phyloP scores from a whole-genome alignment of 2,888 invertebrate species.

The Eupithecia dodoneata region DNA sequence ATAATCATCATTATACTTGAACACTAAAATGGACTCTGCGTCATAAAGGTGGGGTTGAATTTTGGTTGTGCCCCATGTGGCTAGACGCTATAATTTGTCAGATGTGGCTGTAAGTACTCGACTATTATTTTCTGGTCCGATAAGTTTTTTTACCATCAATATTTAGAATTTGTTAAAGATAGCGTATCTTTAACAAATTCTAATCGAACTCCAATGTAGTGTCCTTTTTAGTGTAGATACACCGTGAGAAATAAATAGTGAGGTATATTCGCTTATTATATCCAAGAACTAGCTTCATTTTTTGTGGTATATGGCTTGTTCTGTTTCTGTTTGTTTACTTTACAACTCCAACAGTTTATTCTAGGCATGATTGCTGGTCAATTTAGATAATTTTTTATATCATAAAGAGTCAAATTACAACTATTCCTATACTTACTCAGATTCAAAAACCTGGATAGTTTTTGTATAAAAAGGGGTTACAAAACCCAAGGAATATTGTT shows the following conservation, averaged over 20 bases:
- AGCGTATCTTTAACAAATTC: neutral
- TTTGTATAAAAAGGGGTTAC: too few relatives aligned
- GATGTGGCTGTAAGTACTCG: neutral
- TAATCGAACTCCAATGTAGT: neutral
- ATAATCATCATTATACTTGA: slow-evolving; percentile 37
- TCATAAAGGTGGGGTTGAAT: slow-evolving; percentile 32
- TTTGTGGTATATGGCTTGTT: neutral
- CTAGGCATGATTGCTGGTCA: neutral
- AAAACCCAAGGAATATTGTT: too few relatives aligned
- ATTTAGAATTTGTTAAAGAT: too few relatives aligned
- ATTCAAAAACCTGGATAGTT: too few relatives aligned
- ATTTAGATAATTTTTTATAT: too few relatives aligned
- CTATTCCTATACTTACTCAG: too few relatives aligned
- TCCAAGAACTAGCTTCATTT: neutral
- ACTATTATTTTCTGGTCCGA: neutral
- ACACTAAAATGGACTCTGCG: slow-evolving; percentile 30
- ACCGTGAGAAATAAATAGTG: neutral
- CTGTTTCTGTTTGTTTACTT: neutral
- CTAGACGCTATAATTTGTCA: neutral
- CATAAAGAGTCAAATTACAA: too few relatives aligned
- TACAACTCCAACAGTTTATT: neutral
- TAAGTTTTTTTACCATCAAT: neutral
- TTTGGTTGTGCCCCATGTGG: neutral
- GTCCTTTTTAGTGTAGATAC: neutral
- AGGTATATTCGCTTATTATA: too few relatives aligned